These are phyloP conservation scores for Drosophila nikananu DNA, from an alignment of 1,140 invertebrate genomes.

Conservation along the genomic window DNA sequence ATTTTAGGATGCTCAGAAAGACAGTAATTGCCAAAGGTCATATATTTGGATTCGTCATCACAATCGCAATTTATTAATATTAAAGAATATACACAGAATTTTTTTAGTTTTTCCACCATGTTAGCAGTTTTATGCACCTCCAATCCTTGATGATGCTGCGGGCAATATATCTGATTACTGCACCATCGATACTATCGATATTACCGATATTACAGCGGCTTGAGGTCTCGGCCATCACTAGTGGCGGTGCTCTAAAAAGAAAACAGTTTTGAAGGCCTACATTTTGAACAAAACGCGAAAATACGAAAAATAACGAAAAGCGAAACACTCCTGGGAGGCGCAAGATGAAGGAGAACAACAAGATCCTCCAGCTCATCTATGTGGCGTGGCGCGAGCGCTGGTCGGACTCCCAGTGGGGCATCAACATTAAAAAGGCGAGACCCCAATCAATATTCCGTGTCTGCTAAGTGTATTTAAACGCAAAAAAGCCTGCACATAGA, in stretches of 20 bases:
- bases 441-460: slow-evolving; percentile 16
- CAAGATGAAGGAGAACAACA: slow-evolving; percentile 75
- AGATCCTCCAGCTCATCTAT: slow-evolving; percentile 75
- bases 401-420: slow-evolving; percentile 97
- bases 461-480: slow-evolving; percentile 18
- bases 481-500: slow-evolving; percentile 49
- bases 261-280: slow-evolving; percentile 9
- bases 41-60: background rate
- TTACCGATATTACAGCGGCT: background rate
- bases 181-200: background rate
- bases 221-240: slow-evolving; percentile 23
- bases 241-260: slow-evolving; percentile 28
- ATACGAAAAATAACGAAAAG: background rate
- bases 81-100: no score
- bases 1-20: no score
- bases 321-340: background rate
- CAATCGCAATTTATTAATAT: background rate
- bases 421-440: slow-evolving; percentile 94
- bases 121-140: no score
- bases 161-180: background rate
- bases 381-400: slow-evolving; percentile 96
- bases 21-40: no score
- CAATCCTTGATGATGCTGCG: no score
- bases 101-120: no score
- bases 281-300: slow-evolving; percentile 27